A percentile compares a stretch with the other conserved stretches of the same genome.
phyloP scores from a whole-genome alignment of 2,888 invertebrate genomes.

The Tachina grossa region DNA sequence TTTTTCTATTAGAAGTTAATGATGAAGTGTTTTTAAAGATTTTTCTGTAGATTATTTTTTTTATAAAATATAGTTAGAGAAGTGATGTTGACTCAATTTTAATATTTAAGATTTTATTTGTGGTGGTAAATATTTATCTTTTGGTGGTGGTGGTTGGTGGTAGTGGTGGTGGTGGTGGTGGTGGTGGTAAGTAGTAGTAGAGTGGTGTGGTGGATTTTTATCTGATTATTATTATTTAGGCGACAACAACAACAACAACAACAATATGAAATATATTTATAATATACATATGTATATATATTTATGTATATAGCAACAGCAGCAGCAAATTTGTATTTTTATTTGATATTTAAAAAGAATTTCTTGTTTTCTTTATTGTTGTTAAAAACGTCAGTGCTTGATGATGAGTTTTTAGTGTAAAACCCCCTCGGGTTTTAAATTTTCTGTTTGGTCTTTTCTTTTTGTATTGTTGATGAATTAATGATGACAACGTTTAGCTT shows the following conservation, averaged over 20 bases:
- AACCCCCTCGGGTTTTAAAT: slow-evolving; percentile 23
- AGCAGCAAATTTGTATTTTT: slow-evolving; percentile 65
- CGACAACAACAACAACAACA: slow-evolving; percentile 74
- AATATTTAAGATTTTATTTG: slow-evolving; percentile 53
- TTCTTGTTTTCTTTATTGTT: slow-evolving; percentile 1
- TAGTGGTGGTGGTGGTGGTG: slow-evolving; percentile 59
- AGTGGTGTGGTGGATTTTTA: slow-evolving; percentile 65
- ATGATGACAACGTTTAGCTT: slow-evolving; percentile 54
- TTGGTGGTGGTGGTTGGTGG: slow-evolving; percentile 33
- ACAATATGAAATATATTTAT: slow-evolving; percentile 69
- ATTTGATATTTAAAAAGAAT: slow-evolving; percentile 42
- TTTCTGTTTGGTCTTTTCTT: neutral
- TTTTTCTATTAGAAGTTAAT: slow-evolving; percentile 56
- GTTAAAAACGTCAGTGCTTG: slow-evolving; percentile 47
- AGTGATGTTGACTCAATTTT: slow-evolving; percentile 57
- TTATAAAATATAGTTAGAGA: slow-evolving; percentile 47
- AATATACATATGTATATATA: slow-evolving; percentile 57
- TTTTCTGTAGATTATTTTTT: slow-evolving; percentile 42
- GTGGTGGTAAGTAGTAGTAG: slow-evolving; percentile 63
- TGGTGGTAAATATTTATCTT: slow-evolving; percentile 53
- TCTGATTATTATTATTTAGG: slow-evolving; percentile 65
- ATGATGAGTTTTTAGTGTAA: slow-evolving; percentile 52
- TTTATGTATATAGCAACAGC: slow-evolving; percentile 69
- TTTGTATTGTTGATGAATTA: slow-evolving; percentile 34
- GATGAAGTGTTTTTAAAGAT: slow-evolving; percentile 61